Percentiles rank a stretch among this genome's conserved stretches.
These are phyloP conservation scores for Watsonalla cultraria DNA, from an alignment of 2,888 invertebrate species.

Conservation along the genomic window DNA sequence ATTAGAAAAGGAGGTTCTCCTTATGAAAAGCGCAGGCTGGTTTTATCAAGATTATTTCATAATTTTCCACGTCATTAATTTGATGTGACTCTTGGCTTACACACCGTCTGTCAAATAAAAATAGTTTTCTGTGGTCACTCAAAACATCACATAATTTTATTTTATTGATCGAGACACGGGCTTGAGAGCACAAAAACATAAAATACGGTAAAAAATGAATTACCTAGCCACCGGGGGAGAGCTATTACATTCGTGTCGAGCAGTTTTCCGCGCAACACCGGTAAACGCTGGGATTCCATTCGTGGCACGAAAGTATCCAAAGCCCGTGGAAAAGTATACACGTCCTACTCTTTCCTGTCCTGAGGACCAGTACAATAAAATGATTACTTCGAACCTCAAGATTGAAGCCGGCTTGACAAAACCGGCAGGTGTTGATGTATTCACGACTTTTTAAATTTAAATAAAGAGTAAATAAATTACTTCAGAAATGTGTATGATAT, in stretches of 20 bases:
- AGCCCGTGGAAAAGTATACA: background rate
- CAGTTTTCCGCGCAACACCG: conserved; percentile 50
- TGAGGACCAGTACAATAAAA: conserved; percentile 18
- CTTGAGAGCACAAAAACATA: too few species aligned
- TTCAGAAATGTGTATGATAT: too few species aligned
- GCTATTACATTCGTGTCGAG: conserved; percentile 38
- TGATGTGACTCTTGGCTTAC: too few species aligned
- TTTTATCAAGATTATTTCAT: too few species aligned
- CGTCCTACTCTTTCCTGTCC: conserved; percentile 16
- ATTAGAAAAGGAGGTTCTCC: too few species aligned
- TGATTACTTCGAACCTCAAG: conserved; percentile 34
- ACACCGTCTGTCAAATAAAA: too few species aligned
- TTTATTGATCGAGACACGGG: background rate
- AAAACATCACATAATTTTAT: background rate
- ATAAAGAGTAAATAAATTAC: too few species aligned
- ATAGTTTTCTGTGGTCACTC: too few species aligned
- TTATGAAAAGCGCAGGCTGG: too few species aligned
- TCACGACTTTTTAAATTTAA: background rate
- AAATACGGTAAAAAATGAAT: conserved; percentile 39
- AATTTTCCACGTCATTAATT: too few species aligned
- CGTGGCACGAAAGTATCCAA: conserved; percentile 19
- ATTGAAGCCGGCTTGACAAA: conserved; percentile 28
- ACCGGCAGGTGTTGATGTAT: conserved; percentile 7
- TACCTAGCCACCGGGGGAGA: conserved; percentile 48
- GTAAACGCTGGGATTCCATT: conserved; percentile 33